These are phyloP conservation scores for Poliocrania exsul DNA, from an alignment of 2,797 vertebrate genomes.

Conservation along the genomic window DNA sequence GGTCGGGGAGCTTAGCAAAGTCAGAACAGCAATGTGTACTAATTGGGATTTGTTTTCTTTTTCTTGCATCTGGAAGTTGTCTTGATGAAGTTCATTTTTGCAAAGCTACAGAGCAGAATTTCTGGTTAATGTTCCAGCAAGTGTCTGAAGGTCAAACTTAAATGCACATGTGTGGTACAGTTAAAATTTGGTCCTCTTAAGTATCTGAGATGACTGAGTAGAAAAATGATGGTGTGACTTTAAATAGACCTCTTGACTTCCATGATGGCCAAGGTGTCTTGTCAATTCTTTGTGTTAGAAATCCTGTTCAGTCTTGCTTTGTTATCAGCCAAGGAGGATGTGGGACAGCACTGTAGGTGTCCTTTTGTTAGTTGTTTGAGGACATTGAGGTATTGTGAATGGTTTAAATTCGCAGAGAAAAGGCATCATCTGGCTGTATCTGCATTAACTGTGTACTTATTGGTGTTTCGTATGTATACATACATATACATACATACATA, in stretches of 20 bases:
- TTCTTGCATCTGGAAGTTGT: background rate
- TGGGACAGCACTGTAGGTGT: background rate
- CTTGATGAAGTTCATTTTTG: background rate
- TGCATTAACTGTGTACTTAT: background rate
- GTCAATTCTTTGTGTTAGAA: background rate
- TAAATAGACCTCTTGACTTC: background rate
- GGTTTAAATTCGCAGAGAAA: background rate
- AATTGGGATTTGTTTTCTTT: background rate
- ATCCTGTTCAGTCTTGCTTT: background rate
- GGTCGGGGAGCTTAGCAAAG: background rate
- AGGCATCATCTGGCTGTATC: background rate
- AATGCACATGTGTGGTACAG: accelerated
- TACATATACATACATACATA: no score
- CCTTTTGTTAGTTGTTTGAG: background rate
- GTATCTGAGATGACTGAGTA: background rate
- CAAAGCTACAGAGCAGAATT: background rate
- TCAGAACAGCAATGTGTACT: background rate
- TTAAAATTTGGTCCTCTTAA: background rate
- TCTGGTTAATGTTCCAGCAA: background rate
- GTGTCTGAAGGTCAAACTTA: background rate
- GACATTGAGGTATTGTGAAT: background rate
- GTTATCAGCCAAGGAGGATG: background rate
- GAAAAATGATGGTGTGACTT: background rate
- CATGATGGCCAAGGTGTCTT: background rate
- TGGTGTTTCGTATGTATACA: background rate